phyloP scores from a whole-genome alignment of 2,888 invertebrate genomes.

The Clostera curtula region DNA sequence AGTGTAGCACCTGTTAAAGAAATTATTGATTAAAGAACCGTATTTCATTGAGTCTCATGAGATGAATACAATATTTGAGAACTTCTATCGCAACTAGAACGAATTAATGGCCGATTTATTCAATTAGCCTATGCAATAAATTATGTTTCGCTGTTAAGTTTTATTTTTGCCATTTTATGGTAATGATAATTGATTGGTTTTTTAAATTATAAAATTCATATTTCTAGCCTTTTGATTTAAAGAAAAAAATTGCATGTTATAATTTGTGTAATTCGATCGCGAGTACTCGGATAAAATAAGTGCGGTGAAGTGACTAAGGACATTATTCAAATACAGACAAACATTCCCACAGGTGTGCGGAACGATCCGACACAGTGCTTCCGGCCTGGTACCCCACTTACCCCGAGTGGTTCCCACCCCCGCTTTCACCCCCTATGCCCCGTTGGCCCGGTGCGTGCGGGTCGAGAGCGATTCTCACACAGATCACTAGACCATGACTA shows the following conservation, averaged over 20 bases:
- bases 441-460: conserved; percentile 22
- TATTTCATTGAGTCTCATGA: conserved; percentile 17
- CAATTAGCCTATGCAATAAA: no score
- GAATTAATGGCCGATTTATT: no score
- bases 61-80: no score
- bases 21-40: conserved; percentile 33
- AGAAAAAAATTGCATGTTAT: no score
- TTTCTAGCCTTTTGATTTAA: no score
- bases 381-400: conserved; percentile 63
- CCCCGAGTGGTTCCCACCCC: conserved; percentile 34
- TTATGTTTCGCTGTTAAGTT: conserved; percentile 2
- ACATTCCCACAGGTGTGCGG: conserved; percentile 67
- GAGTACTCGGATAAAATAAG: conserved; percentile 22
- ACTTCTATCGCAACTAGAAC: no score
- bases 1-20: conserved; percentile 41
- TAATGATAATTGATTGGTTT: no score
- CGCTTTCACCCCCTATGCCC: conserved; percentile 24
- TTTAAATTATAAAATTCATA: no score
- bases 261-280: no score
- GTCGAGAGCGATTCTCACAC: conserved; percentile 58
- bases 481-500: conserved; percentile 51
- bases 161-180: no score
- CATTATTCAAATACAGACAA: conserved; percentile 45
- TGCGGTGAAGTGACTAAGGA: conserved; percentile 24
- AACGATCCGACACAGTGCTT: conserved; percentile 61